A percentile compares a stretch with the other conserved stretches of the same genome.
These are phyloP conservation scores for Solea solea DNA, from an alignment of 2,113 vertebrate species.

Conservation along the genomic window DNA sequence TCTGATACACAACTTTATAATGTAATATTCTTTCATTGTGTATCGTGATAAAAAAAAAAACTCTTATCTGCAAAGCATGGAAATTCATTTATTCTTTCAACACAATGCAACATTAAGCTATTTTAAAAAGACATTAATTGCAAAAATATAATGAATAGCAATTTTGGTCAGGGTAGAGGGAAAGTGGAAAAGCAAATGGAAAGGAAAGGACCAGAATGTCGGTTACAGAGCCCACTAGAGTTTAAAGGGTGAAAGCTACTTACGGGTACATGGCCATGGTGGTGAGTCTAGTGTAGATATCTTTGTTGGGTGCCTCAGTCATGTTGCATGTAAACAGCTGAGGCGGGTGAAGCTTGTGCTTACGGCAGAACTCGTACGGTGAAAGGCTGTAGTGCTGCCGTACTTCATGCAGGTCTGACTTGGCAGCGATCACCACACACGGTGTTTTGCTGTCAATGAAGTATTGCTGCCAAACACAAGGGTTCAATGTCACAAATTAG, in stretches of 20 bases:
- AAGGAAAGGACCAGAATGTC: not conserved
- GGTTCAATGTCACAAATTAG: fast-evolving
- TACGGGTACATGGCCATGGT: slow-evolving; percentile 99
- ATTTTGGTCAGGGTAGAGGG: too few species aligned
- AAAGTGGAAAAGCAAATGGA: too few species aligned
- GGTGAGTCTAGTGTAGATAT: slow-evolving; percentile 96
- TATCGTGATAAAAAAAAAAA: too few species aligned
- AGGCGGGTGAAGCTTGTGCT: slow-evolving; percentile 98
- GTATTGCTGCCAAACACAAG: slow-evolving; percentile 86
- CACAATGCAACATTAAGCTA: too few species aligned
- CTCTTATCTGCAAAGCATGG: too few species aligned
- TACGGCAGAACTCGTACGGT: slow-evolving; percentile 95
- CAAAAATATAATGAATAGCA: too few species aligned
- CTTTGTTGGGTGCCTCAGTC: slow-evolving; percentile 87
- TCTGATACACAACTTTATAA: too few species aligned
- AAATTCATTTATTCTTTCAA: too few species aligned
- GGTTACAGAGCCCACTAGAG: not conserved
- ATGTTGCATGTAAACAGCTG: slow-evolving; percentile 95
- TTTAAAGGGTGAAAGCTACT: slow-evolving; percentile 79
- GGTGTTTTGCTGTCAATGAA: slow-evolving; percentile 97
- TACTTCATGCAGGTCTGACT: slow-evolving; percentile 95
- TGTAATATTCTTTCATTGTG: too few species aligned
- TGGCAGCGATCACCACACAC: slow-evolving; percentile 92
- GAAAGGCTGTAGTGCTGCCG: slow-evolving; percentile 91
- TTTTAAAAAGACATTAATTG: too few species aligned